Base-by-base conservation (phyloP, 2,888 invertebrate genomes). In the Drosophila villosipedis region DNA sequence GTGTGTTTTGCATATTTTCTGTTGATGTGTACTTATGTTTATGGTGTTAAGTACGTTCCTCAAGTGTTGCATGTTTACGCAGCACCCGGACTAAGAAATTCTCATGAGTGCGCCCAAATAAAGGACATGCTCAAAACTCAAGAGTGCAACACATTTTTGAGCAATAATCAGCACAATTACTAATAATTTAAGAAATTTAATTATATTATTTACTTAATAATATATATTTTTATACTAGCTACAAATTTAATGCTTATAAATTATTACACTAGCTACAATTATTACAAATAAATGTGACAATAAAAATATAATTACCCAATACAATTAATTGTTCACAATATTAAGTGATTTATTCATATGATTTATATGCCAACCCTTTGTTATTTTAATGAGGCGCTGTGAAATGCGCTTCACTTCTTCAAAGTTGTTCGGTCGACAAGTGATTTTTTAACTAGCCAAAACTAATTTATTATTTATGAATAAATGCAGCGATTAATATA, bases 41-140 rank as follows among this genome's bases (percentile, higher is more conserved):
- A 74, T 53, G 63, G 73, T 84, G 90, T 82, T 89, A 89, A 89
- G 88, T 87, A 75, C 71, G 66, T 76, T 75, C 65, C 67, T 72
- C 57, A 69, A 87, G 78, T 79, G 79, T 69, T 84, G 59, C 73
- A 68, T 67, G 76, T 67, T 64, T 64, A 50, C 66, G 53, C 31
- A 60, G 49, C 47, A 57, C 25, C 25, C 22, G 47, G 47, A 16
- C 47, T 47, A 25, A 9, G 53, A 37, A 47, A 58, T 35, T 55
- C 14, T 19, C 37, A 33, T 28, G 41, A 72, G 57, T 53, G 55
- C 7, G 28, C 31, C 53, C 33, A 50, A 58, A 72, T 58, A 64
- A 41, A 47, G 25, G 33, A 37, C 47, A 33, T 28, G 30, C 39
- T 39, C 16, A 47, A 47, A 43, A 22, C 52, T 59, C 53, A 37